Percentiles rank a stretch among this genome's conserved stretches.
Conservation (phyloP, 2,113 vertebrate species). For the Tympanuchus pallidicinctus region DNA sequence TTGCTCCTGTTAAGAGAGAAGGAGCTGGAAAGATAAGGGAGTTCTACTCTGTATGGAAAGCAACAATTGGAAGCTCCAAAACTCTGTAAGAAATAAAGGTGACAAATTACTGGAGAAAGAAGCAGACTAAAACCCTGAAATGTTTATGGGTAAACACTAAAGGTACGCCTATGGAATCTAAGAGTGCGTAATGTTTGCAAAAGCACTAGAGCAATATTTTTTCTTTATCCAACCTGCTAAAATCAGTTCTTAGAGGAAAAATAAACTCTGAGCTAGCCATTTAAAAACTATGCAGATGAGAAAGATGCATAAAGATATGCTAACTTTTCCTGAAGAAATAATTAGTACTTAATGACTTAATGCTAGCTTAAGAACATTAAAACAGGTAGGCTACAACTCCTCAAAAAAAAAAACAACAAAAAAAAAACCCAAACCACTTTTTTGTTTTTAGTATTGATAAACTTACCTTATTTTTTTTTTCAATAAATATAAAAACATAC, state of each 20-base stretch:
- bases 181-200: background rate
- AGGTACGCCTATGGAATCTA: background rate
- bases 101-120: constrained; percentile 46
- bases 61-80: constrained; percentile 46
- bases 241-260: background rate
- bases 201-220: background rate
- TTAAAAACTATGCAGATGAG: constrained; percentile 2
- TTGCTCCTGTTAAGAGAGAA: constrained; percentile 46
- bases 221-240: constrained; percentile 12
- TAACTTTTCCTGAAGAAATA: background rate
- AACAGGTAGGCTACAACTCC: background rate
- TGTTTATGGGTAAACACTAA: constrained; percentile 25
- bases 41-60: constrained; percentile 38
- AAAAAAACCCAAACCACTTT: too few species aligned
- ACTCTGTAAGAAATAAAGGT: constrained; percentile 59
- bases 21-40: constrained; percentile 46
- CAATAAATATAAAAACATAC: background rate
- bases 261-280: background rate
- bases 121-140: constrained; percentile 12
- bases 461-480: background rate
- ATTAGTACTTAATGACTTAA: background rate
- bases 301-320: background rate
- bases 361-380: background rate
- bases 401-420: background rate
- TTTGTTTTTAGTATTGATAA: background rate